Percentiles rank a stretch among this genome's conserved stretches.
Conservation (phyloP, 1,140 invertebrate species). For the Diachasma alloeum region DNA sequence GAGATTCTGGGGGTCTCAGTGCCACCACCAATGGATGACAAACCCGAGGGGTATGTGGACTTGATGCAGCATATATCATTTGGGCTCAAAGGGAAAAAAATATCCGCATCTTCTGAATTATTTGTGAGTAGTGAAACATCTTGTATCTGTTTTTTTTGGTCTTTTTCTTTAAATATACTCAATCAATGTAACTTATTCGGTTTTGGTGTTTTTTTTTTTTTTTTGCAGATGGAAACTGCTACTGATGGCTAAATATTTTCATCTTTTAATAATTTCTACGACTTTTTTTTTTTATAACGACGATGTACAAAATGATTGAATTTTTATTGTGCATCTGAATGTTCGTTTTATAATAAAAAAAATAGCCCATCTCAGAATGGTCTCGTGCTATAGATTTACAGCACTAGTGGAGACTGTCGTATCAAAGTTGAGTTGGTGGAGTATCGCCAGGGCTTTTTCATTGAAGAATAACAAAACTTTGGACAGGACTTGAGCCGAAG, state of each 20-base stretch:
- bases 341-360: neutral
- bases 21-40: conserved; percentile 52
- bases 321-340: neutral
- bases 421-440: conserved; percentile 39
- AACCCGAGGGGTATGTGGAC: conserved; percentile 58
- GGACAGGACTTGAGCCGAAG: conserved; percentile 39
- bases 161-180: too few species aligned
- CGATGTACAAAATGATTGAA: too few species aligned
- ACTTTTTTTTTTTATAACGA: neutral
- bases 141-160: too few species aligned
- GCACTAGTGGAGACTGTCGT: conserved; percentile 13
- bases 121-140: neutral
- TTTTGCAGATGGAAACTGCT: conserved; percentile 29
- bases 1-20: conserved; percentile 75
- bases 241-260: neutral
- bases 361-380: neutral
- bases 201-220: neutral
- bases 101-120: neutral
- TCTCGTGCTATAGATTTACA: neutral
- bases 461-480: conserved; percentile 47
- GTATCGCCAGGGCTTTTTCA: conserved; percentile 44
- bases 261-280: neutral
- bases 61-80: conserved; percentile 46
- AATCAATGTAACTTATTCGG: neutral
- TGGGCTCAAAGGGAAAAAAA: conserved; percentile 10